These are phyloP conservation scores for Frankliniella intonsa DNA, from an alignment of 2,888 invertebrate genomes.

Conservation along the genomic window DNA sequence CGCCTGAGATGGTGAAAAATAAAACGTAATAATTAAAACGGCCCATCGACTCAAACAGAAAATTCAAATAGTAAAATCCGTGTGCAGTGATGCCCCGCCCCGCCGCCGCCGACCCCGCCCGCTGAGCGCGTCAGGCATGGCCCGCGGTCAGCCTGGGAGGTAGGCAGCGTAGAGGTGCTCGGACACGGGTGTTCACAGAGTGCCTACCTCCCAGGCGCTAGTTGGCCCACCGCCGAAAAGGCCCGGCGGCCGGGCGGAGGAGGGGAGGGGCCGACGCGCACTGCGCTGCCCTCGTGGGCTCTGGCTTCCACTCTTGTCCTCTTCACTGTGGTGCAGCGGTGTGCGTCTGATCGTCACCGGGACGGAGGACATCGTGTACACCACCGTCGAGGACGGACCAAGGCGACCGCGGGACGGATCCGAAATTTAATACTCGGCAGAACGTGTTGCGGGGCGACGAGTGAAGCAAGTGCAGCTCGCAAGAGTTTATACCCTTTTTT, in stretches of 20 bases:
- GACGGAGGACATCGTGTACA: not conserved
- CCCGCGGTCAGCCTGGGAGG: slow-evolving; percentile 10
- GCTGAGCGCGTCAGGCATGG: not conserved
- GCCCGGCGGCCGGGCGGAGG: not conserved
- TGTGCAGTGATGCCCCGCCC: no score
- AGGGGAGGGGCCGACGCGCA: no score
- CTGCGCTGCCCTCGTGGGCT: no score
- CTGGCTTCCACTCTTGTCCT: no score
- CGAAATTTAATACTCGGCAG: slow-evolving; percentile 7
- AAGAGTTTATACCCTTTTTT: not conserved
- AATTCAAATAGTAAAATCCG: no score
- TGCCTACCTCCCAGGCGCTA: slow-evolving; percentile 17
- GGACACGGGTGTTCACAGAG: not conserved
- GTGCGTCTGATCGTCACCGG: no score
- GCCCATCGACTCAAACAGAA: no score
- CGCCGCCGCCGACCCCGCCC: no score
- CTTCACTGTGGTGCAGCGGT: no score
- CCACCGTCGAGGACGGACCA: not conserved
- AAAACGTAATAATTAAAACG: no score
- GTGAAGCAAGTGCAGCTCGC: not conserved
- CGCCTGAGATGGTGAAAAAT: no score
- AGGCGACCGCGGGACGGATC: not conserved
- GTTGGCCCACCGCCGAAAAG: not conserved
- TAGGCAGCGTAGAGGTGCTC: not conserved
- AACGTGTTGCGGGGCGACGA: not conserved